Base-by-base conservation (phyloP, 1,140 invertebrate species). In the Zaprionus lachaisei region DNA sequence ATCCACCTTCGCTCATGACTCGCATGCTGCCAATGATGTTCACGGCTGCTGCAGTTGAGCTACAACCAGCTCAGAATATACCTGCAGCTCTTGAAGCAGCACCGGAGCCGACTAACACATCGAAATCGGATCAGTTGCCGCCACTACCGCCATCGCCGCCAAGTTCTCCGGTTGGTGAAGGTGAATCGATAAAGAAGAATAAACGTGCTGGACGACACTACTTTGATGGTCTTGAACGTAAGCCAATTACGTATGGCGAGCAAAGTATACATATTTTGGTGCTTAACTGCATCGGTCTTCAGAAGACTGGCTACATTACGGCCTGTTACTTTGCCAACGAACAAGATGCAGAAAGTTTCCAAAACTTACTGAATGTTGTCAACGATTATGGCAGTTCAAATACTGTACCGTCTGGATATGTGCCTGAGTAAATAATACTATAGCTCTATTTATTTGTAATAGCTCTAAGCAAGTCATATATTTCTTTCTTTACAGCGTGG, bases 21-120 rank as follows among this genome's bases (percentile, higher is more conserved):
- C 81, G 66, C 11, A 54, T 87, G 55, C 1, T 87, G 44, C 85
- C 78, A 0, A 14, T 81, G 6, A 56, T 84, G 7, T 87, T 87
- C 56, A 61, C 22, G 26, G 20, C 73, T 4, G n/a, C 31, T 22
- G n/a, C n/a, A 7, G 47, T 37, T 1, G 64, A 68, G 34, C 41
- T 61, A 4, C 28, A 56, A 2, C 57, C 63, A 17, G 55, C 66
- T 20, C 5, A 26, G 28, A 20, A 37, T 26, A n/a, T 38, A 26
- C 44, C 55, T 6, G 41, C 12, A 49, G 14, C 9, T n/a, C 1
- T 11, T 17, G 15, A 11, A 15, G 4, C 26, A 61, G 6, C 22
- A 4, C 12, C 34, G 14, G 31, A 66, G 20, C 20, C 47, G 1
- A 24, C 1, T 22, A 5, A 5, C 3, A 3, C 2, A 11, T 0